Evolutionary conservation across 35 echinoderm and acorn worm species (phyloP).

Genomic region (Chiridota heheva): DNA sequence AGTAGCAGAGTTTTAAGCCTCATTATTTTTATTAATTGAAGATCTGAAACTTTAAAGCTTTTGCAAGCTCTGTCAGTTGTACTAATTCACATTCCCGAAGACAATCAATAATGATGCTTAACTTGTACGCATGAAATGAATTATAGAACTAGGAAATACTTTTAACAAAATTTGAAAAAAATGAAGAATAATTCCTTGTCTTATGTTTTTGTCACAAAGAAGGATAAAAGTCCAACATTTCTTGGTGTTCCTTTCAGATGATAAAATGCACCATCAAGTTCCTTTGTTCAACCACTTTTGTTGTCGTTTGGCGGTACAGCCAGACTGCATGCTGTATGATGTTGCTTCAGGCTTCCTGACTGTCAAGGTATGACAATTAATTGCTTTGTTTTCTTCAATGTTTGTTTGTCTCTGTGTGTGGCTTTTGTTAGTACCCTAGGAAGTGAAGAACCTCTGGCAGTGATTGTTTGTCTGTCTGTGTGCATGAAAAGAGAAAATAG

Average conservation of each 20-base stretch:
- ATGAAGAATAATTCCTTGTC: no score
- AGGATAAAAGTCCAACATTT: no score
- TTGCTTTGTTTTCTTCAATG: neutral
- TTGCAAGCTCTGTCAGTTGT: no score
- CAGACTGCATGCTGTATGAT: slow-evolving; percentile 69
- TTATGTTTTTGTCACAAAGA: no score
- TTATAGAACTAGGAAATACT: no score
- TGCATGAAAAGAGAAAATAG: neutral
- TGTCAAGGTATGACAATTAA: slow-evolving; percentile 63
- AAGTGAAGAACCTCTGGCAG: neutral
- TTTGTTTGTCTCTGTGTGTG: neutral
- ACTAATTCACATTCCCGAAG: no score
- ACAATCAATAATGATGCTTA: no score
- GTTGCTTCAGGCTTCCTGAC: slow-evolving; percentile 53
- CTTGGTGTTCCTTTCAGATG: slow-evolving; percentile 68
- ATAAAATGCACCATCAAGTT: slow-evolving; percentile 58
- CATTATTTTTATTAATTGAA: no score
- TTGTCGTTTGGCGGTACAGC: slow-evolving; percentile 90
- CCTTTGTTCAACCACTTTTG: slow-evolving; percentile 89
- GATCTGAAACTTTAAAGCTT: no score
- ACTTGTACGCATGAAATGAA: no score
- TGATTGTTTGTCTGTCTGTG: neutral
- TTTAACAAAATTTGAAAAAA: no score
- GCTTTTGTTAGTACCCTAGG: neutral
- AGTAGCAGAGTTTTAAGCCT: no score